phyloP scores from a whole-genome alignment of 2,113 vertebrate species.

The Sinocyclocheilus grahami region DNA sequence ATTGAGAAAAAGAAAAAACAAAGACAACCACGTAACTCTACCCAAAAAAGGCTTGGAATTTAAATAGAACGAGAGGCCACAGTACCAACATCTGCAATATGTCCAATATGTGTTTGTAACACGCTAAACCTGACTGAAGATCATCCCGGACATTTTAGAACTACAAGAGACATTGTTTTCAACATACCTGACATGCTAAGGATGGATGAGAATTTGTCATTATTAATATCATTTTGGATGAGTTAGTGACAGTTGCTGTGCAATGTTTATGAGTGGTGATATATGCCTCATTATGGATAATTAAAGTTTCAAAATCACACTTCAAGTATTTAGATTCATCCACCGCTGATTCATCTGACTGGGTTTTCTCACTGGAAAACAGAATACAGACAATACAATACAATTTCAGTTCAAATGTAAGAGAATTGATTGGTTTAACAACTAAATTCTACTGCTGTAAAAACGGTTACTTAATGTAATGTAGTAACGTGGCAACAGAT shows the following conservation, averaged over 20 bases:
- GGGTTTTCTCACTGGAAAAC: slow-evolving; percentile 38
- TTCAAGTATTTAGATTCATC: slow-evolving; percentile 1
- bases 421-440: not conserved
- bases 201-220: not conserved
- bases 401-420: not conserved
- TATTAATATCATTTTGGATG: not conserved
- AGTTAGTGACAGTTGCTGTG: not conserved
- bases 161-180: not conserved
- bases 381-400: not conserved
- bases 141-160: not conserved
- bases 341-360: not conserved
- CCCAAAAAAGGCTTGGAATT: not conserved
- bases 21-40: not conserved
- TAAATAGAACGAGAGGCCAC: not conserved
- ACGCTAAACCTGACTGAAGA: not conserved
- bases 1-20: not conserved
- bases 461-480: not conserved
- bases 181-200: slow-evolving; percentile 12
- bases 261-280: not conserved
- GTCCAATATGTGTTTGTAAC: not conserved
- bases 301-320: slow-evolving; percentile 37
- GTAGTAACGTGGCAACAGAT: not conserved
- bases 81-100: not conserved
- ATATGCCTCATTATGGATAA: not conserved
- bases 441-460: not conserved